These are phyloP conservation scores for Sisyra nigra DNA, from an alignment of 2,888 invertebrate species.

Conservation along the genomic window DNA sequence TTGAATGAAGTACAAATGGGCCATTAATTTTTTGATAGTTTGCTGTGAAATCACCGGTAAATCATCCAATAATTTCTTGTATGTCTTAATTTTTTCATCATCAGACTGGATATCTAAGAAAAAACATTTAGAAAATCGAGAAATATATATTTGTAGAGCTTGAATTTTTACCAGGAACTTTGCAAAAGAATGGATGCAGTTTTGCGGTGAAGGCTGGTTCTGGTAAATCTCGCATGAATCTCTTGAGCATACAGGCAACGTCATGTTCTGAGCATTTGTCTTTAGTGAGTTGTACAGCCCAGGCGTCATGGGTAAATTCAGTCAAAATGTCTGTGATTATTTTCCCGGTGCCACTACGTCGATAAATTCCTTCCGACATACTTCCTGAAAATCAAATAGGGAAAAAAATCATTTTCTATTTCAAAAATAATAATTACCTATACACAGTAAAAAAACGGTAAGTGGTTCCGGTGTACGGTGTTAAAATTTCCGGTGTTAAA, in stretches of 20 bases:
- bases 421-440: constrained; percentile 5
- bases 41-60: constrained; percentile 55
- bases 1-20: constrained; percentile 65
- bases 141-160: neutral
- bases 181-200: constrained; percentile 49
- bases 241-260: constrained; percentile 72
- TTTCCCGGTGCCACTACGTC: constrained; percentile 63
- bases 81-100: constrained; percentile 38
- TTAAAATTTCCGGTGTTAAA: too few relatives aligned
- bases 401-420: constrained; percentile 1
- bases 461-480: too few relatives aligned
- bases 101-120: constrained; percentile 29
- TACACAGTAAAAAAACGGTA: too few relatives aligned
- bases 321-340: constrained; percentile 56
- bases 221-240: constrained; percentile 79
- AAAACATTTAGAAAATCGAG: constrained; percentile 7
- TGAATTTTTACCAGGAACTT: constrained; percentile 41
- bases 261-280: constrained; percentile 72
- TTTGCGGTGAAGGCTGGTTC: constrained; percentile 64
- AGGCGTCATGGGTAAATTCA: constrained; percentile 65
- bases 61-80: constrained; percentile 47
- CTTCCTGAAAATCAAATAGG: constrained; percentile 47
- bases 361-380: constrained; percentile 77
- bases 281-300: constrained; percentile 64
- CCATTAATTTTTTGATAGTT: constrained; percentile 61